phyloP scores from a whole-genome alignment of 2,797 vertebrate species.

The Heliangelus exortis region DNA sequence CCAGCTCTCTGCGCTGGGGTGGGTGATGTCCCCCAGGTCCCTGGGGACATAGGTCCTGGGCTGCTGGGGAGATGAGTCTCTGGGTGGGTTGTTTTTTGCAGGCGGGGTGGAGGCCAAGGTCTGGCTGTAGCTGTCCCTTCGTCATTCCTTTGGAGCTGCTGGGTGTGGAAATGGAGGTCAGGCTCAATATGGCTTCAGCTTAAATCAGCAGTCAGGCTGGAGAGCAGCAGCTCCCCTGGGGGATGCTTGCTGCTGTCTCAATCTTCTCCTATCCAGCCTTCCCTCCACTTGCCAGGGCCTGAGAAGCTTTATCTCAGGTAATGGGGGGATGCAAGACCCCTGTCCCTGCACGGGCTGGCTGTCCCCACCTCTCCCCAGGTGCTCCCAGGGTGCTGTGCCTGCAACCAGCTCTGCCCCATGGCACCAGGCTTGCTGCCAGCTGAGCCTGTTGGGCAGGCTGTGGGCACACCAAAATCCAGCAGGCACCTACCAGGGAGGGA shows the following conservation, averaged over 20 bases:
- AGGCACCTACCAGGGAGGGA: not conserved
- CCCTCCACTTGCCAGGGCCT: not conserved
- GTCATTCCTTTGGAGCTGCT: not conserved
- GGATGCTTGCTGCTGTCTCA: not conserved
- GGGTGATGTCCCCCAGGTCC: fast-evolving
- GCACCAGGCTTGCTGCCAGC: not conserved
- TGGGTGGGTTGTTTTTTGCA: not conserved
- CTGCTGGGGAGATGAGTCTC: not conserved
- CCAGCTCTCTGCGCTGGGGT: fast-evolving
- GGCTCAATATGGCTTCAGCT: not conserved
- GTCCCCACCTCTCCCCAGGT: not conserved
- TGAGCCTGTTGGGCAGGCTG: slow-evolving; percentile 36
- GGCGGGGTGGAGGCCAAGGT: slow-evolving; percentile 22
- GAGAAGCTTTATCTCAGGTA: not conserved
- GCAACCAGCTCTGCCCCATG: not conserved
- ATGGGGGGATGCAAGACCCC: not conserved
- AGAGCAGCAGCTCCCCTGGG: not conserved
- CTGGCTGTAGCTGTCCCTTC: not conserved
- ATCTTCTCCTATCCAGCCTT: not conserved
- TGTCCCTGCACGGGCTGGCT: not conserved
- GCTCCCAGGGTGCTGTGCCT: not conserved
- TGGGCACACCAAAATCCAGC: not conserved
- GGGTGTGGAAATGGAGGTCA: slow-evolving; percentile 28
- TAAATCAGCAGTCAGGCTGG: not conserved
- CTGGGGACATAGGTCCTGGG: not conserved